phyloP scores from a whole-genome alignment of 2,888 invertebrate species.

The Iselma pallidipennis region DNA sequence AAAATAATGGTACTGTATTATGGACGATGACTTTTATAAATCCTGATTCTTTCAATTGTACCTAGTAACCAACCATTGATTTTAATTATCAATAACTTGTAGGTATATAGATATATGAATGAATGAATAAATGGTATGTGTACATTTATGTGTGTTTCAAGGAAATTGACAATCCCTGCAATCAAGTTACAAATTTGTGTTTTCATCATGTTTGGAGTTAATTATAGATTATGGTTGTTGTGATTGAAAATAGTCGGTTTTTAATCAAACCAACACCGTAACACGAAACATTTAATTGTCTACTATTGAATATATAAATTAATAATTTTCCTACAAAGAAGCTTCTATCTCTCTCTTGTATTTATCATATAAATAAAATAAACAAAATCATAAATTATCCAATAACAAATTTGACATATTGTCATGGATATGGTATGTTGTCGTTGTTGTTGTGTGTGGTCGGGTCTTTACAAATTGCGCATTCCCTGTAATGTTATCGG shows the following conservation, averaged over 20 bases:
- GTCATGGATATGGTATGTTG: background rate
- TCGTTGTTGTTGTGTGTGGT: constrained; percentile 13
- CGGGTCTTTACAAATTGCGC: constrained; percentile 19
- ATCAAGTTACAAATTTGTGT: background rate
- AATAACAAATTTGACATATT: background rate
- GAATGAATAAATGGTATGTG: background rate
- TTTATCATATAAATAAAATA: background rate
- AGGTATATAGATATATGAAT: no score
- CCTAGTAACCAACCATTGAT: no score
- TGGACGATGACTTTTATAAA: constrained; percentile 29
- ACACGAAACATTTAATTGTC: no score
- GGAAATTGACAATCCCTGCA: background rate
- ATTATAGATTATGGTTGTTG: background rate
- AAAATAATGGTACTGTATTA: constrained; percentile 31
- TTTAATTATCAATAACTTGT: constrained; percentile 21
- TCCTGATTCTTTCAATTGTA: no score
- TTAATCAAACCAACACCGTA: background rate
- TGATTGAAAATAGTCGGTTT: background rate
- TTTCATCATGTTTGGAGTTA: background rate
- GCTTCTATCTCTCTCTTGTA: no score
- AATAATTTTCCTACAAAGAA: no score
- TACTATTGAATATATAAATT: no score
- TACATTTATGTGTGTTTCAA: background rate
- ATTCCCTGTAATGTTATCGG: constrained; percentile 14
- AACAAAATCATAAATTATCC: background rate